Percentiles rank a stretch among this genome's conserved stretches.
Evolutionary conservation across 92 coral and sea anemone species (phyloP).

Genomic region (Umimayanthus kanabou): DNA sequence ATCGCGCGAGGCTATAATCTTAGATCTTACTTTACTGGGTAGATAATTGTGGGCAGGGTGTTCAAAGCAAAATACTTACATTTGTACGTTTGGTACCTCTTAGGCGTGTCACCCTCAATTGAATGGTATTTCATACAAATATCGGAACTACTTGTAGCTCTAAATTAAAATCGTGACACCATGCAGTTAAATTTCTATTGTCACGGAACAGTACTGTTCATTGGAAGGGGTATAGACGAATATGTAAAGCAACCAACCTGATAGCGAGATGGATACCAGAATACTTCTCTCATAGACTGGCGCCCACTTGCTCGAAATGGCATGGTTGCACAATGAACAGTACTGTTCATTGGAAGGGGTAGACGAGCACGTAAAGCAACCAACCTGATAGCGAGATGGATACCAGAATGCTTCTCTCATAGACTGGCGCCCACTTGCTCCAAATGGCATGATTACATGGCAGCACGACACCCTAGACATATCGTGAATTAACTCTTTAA

Average conservation of each 20-base stretch:
- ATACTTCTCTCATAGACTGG: constrained; percentile 21
- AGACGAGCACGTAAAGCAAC: background rate
- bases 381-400: constrained; percentile 19
- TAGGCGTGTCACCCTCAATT: too few species aligned
- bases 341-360: background rate
- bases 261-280: constrained; percentile 1
- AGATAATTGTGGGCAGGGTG: too few species aligned
- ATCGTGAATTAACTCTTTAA: background rate
- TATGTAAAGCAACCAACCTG: background rate
- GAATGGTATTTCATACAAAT: too few species aligned
- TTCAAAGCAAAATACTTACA: too few species aligned
- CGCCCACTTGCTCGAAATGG: constrained; percentile 26
- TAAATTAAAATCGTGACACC: background rate
- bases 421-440: constrained; percentile 26
- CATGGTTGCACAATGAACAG: background rate
- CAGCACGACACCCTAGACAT: constrained; percentile 8
- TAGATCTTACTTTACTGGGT: constrained; percentile 1
- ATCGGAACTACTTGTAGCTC: background rate
- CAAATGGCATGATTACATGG: constrained; percentile 4
- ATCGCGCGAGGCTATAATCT: constrained; percentile 14
- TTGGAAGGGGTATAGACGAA: background rate
- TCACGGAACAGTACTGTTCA: background rate
- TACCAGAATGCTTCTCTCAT: constrained; percentile 14
- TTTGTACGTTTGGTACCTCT: too few species aligned
- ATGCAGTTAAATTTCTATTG: background rate